phyloP scores from a whole-genome alignment of 1,140 invertebrate genomes.

The Diprion similis region DNA sequence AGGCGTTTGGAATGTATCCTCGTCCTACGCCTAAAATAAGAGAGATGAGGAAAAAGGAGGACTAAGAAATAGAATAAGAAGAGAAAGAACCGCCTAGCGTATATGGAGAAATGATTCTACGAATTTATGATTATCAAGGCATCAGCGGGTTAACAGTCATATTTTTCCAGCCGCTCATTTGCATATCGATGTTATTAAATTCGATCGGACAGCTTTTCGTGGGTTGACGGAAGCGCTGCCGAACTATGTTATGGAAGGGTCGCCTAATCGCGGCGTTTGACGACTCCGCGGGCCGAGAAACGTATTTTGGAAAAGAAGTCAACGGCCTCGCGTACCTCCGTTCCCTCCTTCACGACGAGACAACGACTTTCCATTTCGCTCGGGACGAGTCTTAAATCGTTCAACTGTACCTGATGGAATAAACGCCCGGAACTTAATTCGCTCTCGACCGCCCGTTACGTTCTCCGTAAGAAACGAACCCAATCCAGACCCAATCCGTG shows the following conservation, averaged over 20 bases:
- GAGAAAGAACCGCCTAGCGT: too few relatives aligned
- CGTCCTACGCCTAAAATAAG: neutral
- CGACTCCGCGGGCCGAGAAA: neutral
- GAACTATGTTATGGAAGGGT: neutral
- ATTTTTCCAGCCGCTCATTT: neutral
- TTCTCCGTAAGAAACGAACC: neutral
- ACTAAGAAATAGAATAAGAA: too few relatives aligned
- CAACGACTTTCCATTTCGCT: constrained; percentile 4
- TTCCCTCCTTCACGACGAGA: neutral
- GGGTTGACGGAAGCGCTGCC: neutral
- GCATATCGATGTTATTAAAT: neutral
- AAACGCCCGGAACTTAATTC: neutral
- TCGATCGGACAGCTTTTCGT: constrained; percentile 2
- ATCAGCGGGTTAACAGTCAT: neutral
- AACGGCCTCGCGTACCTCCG: neutral
- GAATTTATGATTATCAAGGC: constrained; percentile 3
- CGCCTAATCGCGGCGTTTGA: neutral
- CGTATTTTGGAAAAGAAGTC: neutral
- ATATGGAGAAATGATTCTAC: neutral
- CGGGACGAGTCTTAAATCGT: neutral
- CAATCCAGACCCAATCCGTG: too few relatives aligned
- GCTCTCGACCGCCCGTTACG: neutral
- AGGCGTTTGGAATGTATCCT: neutral
- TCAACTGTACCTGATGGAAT: neutral
- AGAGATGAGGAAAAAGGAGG: too few relatives aligned